Percentiles rank a stretch among this genome's conserved stretches.
Conservation (phyloP, 2,797 vertebrate genomes). For the Dermochelys coriacea region DNA sequence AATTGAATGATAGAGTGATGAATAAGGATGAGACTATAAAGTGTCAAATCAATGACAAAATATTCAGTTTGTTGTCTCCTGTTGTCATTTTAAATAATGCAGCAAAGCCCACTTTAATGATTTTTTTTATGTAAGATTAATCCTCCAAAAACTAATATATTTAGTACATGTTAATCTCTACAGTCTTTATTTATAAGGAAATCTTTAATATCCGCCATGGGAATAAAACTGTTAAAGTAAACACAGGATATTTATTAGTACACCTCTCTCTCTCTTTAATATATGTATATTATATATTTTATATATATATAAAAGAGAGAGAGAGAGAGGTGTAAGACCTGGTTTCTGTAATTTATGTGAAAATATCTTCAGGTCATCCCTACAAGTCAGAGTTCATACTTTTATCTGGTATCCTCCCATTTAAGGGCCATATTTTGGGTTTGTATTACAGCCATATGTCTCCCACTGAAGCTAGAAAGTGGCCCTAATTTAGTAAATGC, state of each 20-base stretch:
- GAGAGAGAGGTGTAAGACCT: neutral
- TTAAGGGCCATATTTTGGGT: neutral
- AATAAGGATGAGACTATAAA: slow-evolving; percentile 57
- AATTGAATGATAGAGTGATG: slow-evolving; percentile 43
- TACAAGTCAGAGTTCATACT: neutral
- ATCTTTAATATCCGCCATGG: slow-evolving; percentile 29
- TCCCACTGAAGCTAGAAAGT: neutral
- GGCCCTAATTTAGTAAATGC: neutral
- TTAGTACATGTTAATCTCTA: slow-evolving; percentile 2
- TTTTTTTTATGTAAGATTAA: slow-evolving; percentile 56
- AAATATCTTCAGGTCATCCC: neutral
- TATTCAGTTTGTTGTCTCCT: slow-evolving; percentile 61
- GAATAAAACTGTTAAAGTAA: slow-evolving; percentile 52
- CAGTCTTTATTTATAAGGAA: slow-evolving; percentile 21
- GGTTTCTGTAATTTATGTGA: neutral
- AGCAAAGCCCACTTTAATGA: slow-evolving; percentile 51
- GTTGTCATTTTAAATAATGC: slow-evolving; percentile 61
- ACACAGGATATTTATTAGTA: neutral
- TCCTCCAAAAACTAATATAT: slow-evolving; percentile 31
- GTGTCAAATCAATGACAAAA: slow-evolving; percentile 58
- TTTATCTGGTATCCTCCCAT: neutral
- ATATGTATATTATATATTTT: slow-evolving; percentile 5
- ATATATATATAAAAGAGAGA: too few relatives aligned
- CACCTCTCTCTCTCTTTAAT: too few relatives aligned
- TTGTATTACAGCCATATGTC: neutral